Conservation (phyloP, 2,888 invertebrate species). For the Meganola albula region DNA sequence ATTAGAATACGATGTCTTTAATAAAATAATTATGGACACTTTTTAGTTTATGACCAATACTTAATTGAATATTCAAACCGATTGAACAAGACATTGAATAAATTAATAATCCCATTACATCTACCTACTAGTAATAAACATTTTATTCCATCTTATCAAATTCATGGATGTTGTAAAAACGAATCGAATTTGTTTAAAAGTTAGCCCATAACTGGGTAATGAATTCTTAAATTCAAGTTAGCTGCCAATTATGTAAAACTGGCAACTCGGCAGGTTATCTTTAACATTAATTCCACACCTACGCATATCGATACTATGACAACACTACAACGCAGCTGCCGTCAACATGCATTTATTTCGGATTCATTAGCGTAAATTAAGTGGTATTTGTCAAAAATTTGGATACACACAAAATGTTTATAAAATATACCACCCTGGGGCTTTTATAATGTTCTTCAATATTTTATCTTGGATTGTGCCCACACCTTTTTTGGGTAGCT, state of each 20-base stretch:
- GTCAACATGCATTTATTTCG: slow-evolving; percentile 62
- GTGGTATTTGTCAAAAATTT: slow-evolving; percentile 73
- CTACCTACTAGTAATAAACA: slow-evolving; percentile 2
- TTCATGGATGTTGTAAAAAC: slow-evolving; percentile 10
- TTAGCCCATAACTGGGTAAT: slow-evolving; percentile 20
- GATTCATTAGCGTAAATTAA: slow-evolving; percentile 75
- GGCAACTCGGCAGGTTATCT: slow-evolving; percentile 33
- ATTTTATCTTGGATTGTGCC: slow-evolving; percentile 46
- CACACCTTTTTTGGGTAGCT: slow-evolving; percentile 43
- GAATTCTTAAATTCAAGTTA: slow-evolving; percentile 21
- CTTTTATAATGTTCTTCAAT: slow-evolving; percentile 48
- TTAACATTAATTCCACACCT: slow-evolving; percentile 38
- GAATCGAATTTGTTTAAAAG: slow-evolving; percentile 15
- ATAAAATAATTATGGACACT: no score
- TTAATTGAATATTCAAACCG: no score
- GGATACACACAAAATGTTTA: slow-evolving; percentile 65
- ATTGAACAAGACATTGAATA: no score
- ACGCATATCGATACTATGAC: slow-evolving; percentile 34
- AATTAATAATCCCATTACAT: no score
- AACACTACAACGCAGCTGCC: slow-evolving; percentile 46
- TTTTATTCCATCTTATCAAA: slow-evolving; percentile 7
- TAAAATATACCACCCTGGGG: slow-evolving; percentile 52
- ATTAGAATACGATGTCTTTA: no score
- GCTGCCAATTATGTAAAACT: slow-evolving; percentile 23
- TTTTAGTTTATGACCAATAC: no score